Evolutionary conservation across 2,113 vertebrate species (phyloP), one percentile per base, ranked within the genome.

Genomic region (Psittacula cyanocephala): DNA sequence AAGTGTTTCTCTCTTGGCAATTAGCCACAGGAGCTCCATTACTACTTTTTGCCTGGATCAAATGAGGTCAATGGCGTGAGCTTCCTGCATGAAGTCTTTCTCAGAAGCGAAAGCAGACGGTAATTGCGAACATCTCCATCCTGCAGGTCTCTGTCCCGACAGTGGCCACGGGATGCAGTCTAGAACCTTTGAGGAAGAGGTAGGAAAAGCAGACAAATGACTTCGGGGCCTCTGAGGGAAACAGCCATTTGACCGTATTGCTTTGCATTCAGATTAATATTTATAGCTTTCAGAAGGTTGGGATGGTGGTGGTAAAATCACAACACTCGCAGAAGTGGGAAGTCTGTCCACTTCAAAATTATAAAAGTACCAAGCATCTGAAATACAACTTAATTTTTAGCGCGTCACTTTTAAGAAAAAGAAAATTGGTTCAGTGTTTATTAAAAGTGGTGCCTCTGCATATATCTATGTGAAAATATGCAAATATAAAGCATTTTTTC

Each of bases 1-100:
- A 82, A 95, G 64, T 95, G 59, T 97, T 97, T 97, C 83, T 94
- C 76, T 94, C 91, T 93, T 96, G 96, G 95, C 95, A 96, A 77
- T 97, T 97, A 93, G 95, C 96, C 96, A 91, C 92, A 82, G 89
- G 86, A 94, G 78, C 91, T 97, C 89, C 83, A 72, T 97, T 81
- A 88, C 96, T 96, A 89, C 69, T 88, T 95, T 67, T 90, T 7
- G 64, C 72, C 39, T 78, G 80, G 89, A 89, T 96, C 87, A 94
- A 82, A 95, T 94, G 93, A 96, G 96, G 93, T 83, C 94, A 94
- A 13, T 78, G 60, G 88, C 68, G 9, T 4, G 84, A 95, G 59
- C 83, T 94, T 88, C 79, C 79, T 95, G 55, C 83, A 63, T 67
- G 79, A 87, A 89, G 60, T 62, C 77, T 50, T 83, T 65, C 79